Evolutionary conservation across 1,140 invertebrate species (phyloP), one percentile per base, ranked within the genome.

Genomic region (Metopolophium dirhodum): DNA sequence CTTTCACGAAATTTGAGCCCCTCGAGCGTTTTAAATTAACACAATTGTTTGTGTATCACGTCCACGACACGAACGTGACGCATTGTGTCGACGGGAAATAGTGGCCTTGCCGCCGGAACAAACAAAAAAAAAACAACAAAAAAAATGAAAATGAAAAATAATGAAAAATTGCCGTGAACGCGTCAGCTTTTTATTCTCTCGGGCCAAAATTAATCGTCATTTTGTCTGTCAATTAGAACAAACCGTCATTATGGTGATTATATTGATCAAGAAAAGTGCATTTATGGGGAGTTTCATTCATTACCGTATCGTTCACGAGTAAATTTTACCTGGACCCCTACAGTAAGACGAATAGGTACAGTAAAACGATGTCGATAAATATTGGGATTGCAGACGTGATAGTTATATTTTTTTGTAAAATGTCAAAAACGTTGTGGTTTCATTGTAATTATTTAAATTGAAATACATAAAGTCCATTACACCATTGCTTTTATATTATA

Each of bases 11-110:
- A 93, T 93, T 93, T 85, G 91, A 93, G 82, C 49, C 49, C 49
- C 35, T 93, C 91, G 91, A 93, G 91, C 49, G 47, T 93, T 93
- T 85, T 93, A 93, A 93, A 93, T 93, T 93, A 93, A 93, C 91
- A 93, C 91, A 93, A 93, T 93, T 93, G 91, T 93, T 93, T 93
- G 77, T 93, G 20, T 93, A 93, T 83, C 91, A 93, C 91, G 91
- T 93, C 77, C 91, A 41, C 68, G 45, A 86, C 57, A 57, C 47
- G 47, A 51, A 92, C 91, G 91, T 93, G 91, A 93, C 49, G 91
- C 91, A 85, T 93, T 85, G 91, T 85, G 91, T 54, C 91, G 91
- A 93, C 77, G 77, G 77, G 14, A 86, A 93, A 93, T 57, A 85
- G 77, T 51, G 68, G 90, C 68, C 30, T n/a, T n/a, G 35, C 49